phyloP scores from a whole-genome alignment of 2,797 vertebrate genomes.

The Alcedo atthis region DNA sequence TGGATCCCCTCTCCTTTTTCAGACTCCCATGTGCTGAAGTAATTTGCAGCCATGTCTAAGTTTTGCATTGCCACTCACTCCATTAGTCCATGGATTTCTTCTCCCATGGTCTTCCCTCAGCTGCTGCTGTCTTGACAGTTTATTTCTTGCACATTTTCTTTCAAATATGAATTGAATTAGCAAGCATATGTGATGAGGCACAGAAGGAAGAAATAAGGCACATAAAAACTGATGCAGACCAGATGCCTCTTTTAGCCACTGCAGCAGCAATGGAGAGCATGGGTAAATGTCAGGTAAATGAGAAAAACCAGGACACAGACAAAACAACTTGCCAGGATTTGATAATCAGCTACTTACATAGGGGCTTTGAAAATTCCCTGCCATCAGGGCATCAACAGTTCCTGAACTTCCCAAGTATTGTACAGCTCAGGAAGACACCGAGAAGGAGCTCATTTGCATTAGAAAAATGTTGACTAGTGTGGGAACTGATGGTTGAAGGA shows the following conservation, averaged over 20 bases:
- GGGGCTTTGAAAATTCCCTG: not conserved
- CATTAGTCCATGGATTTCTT: slow-evolving; percentile 22
- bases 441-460: slow-evolving; percentile 28
- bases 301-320: not conserved
- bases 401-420: not conserved
- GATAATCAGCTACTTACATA: not conserved
- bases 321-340: not conserved
- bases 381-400: not conserved
- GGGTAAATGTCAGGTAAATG: slow-evolving; percentile 31
- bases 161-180: slow-evolving; percentile 65
- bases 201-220: slow-evolving; percentile 25
- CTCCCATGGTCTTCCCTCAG: slow-evolving; percentile 16
- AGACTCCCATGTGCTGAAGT: slow-evolving; percentile 11
- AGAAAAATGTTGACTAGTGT: not conserved
- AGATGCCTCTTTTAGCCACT: slow-evolving; percentile 1
- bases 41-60: slow-evolving; percentile 9
- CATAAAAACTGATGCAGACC: slow-evolving; percentile 46
- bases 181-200: slow-evolving; percentile 9
- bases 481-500: not conserved
- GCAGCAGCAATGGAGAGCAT: not conserved
- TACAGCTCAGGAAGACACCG: not conserved
- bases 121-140: slow-evolving; percentile 24
- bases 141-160: slow-evolving; percentile 67
- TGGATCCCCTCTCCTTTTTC: not conserved
- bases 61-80: slow-evolving; percentile 15